Evolutionary conservation across 1,140 invertebrate species (phyloP).

Genomic region (Lordiphosa collinella): DNA sequence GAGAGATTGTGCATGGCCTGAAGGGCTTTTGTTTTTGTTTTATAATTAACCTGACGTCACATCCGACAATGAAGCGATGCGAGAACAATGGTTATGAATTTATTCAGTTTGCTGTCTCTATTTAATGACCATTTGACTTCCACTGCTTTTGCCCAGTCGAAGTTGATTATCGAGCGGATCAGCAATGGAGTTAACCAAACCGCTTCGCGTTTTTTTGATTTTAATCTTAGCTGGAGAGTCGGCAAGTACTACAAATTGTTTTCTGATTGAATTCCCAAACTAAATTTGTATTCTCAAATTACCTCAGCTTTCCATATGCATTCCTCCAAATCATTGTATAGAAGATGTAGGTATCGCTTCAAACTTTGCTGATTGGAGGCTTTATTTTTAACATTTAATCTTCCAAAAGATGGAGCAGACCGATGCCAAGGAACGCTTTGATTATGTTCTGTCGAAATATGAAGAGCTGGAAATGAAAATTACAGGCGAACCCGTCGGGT

Average conservation of each 20-base stretch:
- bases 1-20: conserved; percentile 15
- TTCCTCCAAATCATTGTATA: conserved; percentile 52
- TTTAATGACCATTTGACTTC: conserved; percentile 17
- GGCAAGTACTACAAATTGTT: background rate
- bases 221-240: background rate
- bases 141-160: conserved; percentile 11
- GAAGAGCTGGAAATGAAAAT: conserved; percentile 64
- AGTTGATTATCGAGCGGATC: conserved; percentile 15
- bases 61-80: conserved; percentile 30
- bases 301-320: conserved; percentile 37
- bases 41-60: conserved; percentile 46
- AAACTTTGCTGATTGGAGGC: background rate
- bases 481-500: conserved; percentile 58
- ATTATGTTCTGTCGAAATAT: conserved; percentile 61
- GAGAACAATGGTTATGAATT: conserved; percentile 31
- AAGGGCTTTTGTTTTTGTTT: conserved; percentile 15
- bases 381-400: background rate
- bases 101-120: conserved; percentile 18
- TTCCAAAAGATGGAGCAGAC: conserved; percentile 43
- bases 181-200: conserved; percentile 14
- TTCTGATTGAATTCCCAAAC: background rate
- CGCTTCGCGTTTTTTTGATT: conserved; percentile 1
- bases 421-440: conserved; percentile 41
- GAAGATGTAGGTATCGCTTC: conserved; percentile 48
- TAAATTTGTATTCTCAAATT: too few species aligned